phyloP scores from a whole-genome alignment of 2,888 invertebrate species.

The Glomeris marginata region DNA sequence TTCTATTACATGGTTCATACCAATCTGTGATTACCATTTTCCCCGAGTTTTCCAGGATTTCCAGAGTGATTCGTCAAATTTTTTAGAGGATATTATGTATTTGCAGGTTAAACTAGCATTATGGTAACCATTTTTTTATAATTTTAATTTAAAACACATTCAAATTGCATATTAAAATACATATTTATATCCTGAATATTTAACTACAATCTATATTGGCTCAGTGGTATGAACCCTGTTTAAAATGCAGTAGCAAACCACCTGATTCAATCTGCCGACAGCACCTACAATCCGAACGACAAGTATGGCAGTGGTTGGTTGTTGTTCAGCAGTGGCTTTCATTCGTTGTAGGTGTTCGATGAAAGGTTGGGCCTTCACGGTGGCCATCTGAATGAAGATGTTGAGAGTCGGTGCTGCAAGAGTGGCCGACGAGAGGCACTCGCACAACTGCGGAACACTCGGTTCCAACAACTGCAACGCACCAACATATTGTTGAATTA shows the following conservation, averaged over 20 bases:
- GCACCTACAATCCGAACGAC: conserved; percentile 36
- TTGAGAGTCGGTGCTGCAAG: conserved; percentile 49
- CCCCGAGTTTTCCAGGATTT: too few relatives aligned
- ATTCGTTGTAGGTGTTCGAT: conserved; percentile 53
- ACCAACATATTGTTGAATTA: too few relatives aligned
- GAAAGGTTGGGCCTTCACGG: conserved; percentile 51
- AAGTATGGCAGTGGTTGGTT: conserved; percentile 47
- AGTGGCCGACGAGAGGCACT: conserved; percentile 48
- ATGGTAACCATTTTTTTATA: too few relatives aligned
- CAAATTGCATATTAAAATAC: background rate
- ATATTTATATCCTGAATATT: background rate
- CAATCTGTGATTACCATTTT: too few relatives aligned
- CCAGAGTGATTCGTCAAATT: too few relatives aligned
- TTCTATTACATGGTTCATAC: too few relatives aligned
- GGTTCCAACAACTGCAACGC: conserved; percentile 52
- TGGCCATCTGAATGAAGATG: conserved; percentile 58
- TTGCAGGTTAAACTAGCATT: too few relatives aligned
- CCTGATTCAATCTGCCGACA: conserved; percentile 30
- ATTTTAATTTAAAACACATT: background rate
- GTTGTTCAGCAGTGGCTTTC: conserved; percentile 35
- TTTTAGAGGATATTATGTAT: too few relatives aligned
- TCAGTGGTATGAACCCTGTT: background rate
- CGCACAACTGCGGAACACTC: conserved; percentile 64
- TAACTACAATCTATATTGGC: background rate
- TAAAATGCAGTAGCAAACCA: background rate